These are phyloP conservation scores for Megaceryle torquata DNA, from an alignment of 2,113 vertebrate genomes.

Conservation along the genomic window DNA sequence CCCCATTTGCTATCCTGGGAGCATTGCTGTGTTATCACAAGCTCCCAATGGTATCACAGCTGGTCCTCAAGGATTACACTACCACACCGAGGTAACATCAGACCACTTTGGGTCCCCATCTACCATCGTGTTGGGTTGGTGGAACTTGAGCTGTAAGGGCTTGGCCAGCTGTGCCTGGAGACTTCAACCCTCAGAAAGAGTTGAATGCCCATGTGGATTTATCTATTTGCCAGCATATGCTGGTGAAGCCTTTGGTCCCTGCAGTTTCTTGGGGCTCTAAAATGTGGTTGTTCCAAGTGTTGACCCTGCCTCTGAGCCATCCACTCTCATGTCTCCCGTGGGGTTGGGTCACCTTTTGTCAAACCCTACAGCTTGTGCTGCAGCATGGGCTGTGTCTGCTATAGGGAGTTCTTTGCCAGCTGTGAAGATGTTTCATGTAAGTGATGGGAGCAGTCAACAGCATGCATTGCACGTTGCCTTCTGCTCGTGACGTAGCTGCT, in stretches of 20 bases:
- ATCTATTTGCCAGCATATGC: background rate
- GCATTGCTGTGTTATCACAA: background rate
- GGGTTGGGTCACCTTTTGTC: background rate
- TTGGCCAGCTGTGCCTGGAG: background rate
- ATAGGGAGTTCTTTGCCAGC: background rate
- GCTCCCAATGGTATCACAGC: background rate
- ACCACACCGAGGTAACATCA: background rate
- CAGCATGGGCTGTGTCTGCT: background rate
- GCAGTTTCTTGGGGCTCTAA: background rate
- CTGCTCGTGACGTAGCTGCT: accelerated
- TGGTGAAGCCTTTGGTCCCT: background rate
- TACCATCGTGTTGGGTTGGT: background rate
- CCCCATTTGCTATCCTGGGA: background rate
- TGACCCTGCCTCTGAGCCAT: background rate
- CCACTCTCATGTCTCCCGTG: accelerated
- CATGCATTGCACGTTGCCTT: accelerated
- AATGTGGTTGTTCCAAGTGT: background rate
- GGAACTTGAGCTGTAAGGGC: background rate
- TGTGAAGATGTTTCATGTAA: background rate
- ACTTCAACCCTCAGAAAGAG: background rate
- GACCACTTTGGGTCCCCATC: background rate
- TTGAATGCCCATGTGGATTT: background rate
- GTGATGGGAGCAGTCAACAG: background rate
- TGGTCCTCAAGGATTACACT: background rate
- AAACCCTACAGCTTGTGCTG: background rate